Percentiles rank a stretch among this genome's conserved stretches.
phyloP scores from a whole-genome alignment of 2,797 vertebrate genomes.

The Takifugu rubripes region DNA sequence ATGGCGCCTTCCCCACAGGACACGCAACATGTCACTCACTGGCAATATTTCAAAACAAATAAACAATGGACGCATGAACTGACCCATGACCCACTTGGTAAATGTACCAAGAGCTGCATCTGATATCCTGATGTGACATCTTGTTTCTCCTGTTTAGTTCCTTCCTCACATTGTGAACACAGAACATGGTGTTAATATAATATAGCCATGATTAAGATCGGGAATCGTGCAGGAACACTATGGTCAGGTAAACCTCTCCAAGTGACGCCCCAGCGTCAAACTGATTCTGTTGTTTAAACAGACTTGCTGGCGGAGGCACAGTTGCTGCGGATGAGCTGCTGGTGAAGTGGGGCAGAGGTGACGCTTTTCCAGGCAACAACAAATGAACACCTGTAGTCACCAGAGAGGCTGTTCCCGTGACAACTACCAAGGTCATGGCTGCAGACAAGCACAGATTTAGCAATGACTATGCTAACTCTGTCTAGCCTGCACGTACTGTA shows the following conservation, averaged over 20 bases:
- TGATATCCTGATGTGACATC: conserved; percentile 6
- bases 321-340: neutral
- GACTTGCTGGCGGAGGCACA: conserved; percentile 12
- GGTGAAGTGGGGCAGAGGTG: conserved; percentile 71
- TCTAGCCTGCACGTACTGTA: too few relatives aligned
- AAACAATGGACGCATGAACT: conserved; percentile 38
- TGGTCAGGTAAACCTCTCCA: neutral
- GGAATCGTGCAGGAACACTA: neutral
- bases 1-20: neutral
- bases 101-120: conserved; percentile 14
- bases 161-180: conserved; percentile 54
- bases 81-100: neutral
- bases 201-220: neutral
- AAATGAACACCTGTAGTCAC: conserved; percentile 38
- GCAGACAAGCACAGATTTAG: conserved; percentile 3
- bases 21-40: neutral
- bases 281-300: conserved; percentile 9
- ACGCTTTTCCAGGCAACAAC: conserved; percentile 66
- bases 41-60: conserved; percentile 1
- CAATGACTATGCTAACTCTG: too few relatives aligned
- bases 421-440: conserved; percentile 49
- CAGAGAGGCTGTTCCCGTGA: conserved; percentile 45
- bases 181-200: neutral
- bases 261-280: too few relatives aligned
- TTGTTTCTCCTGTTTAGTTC: conserved; percentile 19